phyloP scores from a whole-genome alignment of 53 echinoderm and acorn worm species.

The Paelopatides confundens region DNA sequence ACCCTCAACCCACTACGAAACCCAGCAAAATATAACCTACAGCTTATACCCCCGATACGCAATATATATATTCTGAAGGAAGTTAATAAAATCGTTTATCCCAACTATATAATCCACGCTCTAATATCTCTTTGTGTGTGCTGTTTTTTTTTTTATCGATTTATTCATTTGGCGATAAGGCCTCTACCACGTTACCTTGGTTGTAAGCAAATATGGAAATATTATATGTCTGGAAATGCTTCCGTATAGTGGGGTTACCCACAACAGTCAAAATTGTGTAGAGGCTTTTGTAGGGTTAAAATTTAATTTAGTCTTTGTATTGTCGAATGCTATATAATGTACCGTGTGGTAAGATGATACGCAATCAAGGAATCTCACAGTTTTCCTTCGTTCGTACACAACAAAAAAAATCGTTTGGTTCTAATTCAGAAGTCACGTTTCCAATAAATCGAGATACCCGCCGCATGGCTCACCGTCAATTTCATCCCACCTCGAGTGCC shows the following conservation, averaged over 20 bases:
- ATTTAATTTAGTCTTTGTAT: background rate
- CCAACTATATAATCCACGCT: too few species aligned
- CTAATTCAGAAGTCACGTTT: constrained; percentile 8
- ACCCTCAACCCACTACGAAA: too few species aligned
- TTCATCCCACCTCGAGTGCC: constrained; percentile 5
- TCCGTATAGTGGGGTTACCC: background rate
- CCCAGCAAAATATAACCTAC: too few species aligned
- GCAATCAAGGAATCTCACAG: background rate
- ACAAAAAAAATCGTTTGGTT: background rate
- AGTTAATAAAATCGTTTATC: too few species aligned
- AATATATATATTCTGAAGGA: too few species aligned
- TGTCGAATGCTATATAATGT: background rate
- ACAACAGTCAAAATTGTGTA: background rate
- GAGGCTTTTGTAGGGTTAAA: background rate
- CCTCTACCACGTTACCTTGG: background rate
- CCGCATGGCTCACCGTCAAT: background rate
- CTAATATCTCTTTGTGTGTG: too few species aligned
- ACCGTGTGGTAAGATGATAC: background rate
- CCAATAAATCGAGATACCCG: background rate
- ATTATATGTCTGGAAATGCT: background rate
- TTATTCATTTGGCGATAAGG: background rate
- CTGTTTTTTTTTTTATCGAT: background rate
- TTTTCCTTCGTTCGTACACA: background rate
- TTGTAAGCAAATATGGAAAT: background rate
- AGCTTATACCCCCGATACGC: too few species aligned